Base-by-base conservation (phyloP, 1,140 invertebrate genomes). In the Drosophila sp. region DNA sequence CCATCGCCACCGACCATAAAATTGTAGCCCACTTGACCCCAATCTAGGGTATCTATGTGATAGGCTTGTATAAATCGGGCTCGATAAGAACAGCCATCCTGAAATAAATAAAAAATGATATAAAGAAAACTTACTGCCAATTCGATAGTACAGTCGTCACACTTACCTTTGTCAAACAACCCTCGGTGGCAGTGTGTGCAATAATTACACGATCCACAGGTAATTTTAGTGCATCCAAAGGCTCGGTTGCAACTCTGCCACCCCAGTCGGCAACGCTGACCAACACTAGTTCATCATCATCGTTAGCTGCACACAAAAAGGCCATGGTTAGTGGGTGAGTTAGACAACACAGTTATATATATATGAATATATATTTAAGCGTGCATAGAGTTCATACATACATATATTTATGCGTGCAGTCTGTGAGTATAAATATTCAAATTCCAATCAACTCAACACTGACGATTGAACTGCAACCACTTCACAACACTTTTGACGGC, bases 11-110 rank as follows among this genome's bases (percentile, higher is more conserved):
- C 87, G 38, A 94, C 89, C 2, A 94, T 59, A 50, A 94, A 94
- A 61, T 92, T 94, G 45, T 92, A 92, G 0, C 93, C 94, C 43
- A 94, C 95, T 77, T 97, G 96, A 72, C 84, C 91, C 95, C 95
- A 96, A 0, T 92, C 91, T 1, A 91, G 92, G 13, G 72, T 91
- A 50, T 95, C 93, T 90, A 93, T 93, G 76, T 94, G 94, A 34
- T 90, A 92, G 65, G 93, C 80, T 67, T 94, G 94, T 91, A 94
- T 93, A n/a, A 62, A 78, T 7, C 92, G 84, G 91, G 94, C 93
- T 9, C 77, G 76, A 56, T 70, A 71, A 0, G 79, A 83, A 40
- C 82, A 86, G 3, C 53, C 65, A 6, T 66, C 78, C 81, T 84
- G n/a, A 14, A 7, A 7, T 18, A 7, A 43, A 25, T 14, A 8